phyloP scores from a whole-genome alignment of 2,113 vertebrate genomes.

The Pseudonaja textilis region DNA sequence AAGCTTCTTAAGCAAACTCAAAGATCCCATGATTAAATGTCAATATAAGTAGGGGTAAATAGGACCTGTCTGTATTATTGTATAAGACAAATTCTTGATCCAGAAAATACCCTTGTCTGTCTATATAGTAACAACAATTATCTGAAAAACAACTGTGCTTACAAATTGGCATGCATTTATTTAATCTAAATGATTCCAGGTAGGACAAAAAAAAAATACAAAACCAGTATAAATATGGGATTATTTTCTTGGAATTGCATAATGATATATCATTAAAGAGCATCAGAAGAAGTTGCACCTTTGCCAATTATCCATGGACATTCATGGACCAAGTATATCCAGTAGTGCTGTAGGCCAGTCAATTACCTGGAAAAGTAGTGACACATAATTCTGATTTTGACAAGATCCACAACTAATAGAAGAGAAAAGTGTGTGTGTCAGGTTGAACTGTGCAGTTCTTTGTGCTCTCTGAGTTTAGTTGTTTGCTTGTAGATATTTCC shows the following conservation, averaged over 20 bases:
- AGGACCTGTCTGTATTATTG: not conserved
- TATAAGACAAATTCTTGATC: not conserved
- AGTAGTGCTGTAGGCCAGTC: not conserved
- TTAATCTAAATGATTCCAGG: not conserved
- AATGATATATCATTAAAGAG: not conserved
- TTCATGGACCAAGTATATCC: too few relatives aligned
- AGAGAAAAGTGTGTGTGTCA: not conserved
- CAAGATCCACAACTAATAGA: not conserved
- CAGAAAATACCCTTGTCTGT: not conserved
- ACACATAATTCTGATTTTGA: not conserved
- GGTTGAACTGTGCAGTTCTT: not conserved
- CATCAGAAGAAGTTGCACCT: not conserved
- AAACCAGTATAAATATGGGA: not conserved
- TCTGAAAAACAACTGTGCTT: constrained; percentile 3
- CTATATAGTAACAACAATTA: constrained; percentile 3
- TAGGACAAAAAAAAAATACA: constrained; percentile 7
- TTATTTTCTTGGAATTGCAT: not conserved
- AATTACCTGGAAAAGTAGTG: not conserved
- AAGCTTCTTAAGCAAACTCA: not conserved
- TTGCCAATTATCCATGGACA: not conserved
- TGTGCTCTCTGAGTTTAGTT: not conserved
- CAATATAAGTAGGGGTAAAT: not conserved
- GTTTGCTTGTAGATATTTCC: not conserved
- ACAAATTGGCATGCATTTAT: constrained; percentile 6
- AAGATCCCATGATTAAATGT: not conserved